Conservation (phyloP, 2,888 invertebrate genomes). For the Lithophane ornitopus region DNA sequence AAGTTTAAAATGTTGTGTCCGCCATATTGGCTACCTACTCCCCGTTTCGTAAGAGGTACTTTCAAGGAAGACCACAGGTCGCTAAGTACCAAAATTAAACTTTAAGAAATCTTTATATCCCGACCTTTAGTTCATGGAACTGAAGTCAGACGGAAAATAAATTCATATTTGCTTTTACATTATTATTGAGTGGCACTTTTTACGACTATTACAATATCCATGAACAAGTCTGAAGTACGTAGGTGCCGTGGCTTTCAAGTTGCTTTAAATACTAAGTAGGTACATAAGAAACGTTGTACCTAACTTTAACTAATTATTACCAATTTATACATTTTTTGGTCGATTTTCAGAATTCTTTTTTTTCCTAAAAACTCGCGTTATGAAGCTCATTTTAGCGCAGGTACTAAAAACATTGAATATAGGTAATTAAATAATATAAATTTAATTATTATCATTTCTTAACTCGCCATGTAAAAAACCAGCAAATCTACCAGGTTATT, state of each 20-base stretch:
- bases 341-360: not conserved
- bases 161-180: constrained; percentile 13
- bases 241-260: not conserved
- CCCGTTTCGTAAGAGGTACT: not conserved
- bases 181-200: constrained; percentile 4
- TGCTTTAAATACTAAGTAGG: not conserved
- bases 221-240: not conserved
- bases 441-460: not conserved
- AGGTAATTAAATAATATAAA: not conserved
- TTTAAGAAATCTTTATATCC: not conserved
- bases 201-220: constrained; percentile 1
- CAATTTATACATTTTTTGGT: not conserved
- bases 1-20: not conserved
- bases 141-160: not conserved
- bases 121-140: constrained; percentile 2
- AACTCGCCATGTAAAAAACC: constrained; percentile 8
- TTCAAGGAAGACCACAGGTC: not conserved
- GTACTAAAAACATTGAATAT: not conserved
- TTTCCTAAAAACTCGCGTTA: not conserved
- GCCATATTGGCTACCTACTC: not conserved
- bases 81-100: not conserved
- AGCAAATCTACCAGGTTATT: not conserved
- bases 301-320: not conserved
- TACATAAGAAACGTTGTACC: too few relatives aligned
- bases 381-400: too few relatives aligned